phyloP scores from a whole-genome alignment of 92 coral and sea anemone genomes.

The Parazoanthus darwini region DNA sequence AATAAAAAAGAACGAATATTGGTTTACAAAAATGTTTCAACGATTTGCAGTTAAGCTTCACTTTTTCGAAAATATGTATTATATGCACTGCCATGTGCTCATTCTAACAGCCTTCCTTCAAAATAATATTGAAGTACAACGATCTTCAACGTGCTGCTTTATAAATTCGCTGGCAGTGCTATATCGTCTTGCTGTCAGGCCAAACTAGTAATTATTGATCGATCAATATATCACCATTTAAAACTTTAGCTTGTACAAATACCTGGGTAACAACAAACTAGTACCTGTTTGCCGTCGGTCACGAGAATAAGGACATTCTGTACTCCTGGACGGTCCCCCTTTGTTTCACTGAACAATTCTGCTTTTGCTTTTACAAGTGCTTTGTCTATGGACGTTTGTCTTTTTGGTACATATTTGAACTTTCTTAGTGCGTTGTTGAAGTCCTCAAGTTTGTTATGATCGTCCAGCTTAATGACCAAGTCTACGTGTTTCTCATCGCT shows the following conservation, averaged over 20 bases:
- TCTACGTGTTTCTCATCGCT: background rate
- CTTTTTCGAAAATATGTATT: no score
- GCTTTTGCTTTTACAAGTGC: background rate
- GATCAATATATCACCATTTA: background rate
- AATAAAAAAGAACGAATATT: no score
- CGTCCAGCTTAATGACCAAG: slow-evolving; percentile 1
- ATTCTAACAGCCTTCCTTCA: no score
- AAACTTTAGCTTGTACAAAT: background rate
- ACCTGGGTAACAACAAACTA: background rate
- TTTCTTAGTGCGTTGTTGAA: background rate
- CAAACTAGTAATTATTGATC: no score
- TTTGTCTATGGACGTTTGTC: background rate
- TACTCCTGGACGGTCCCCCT: slow-evolving; percentile 12
- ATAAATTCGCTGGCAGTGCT: background rate
- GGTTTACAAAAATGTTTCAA: no score
- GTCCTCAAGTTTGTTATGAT: background rate
- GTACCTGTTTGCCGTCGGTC: slow-evolving; percentile 27
- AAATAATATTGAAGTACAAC: background rate
- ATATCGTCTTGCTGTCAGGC: no score
- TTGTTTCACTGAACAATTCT: background rate
- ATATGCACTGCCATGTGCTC: no score
- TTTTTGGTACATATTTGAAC: background rate
- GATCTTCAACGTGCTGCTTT: background rate
- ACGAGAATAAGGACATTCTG: background rate
- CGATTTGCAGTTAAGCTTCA: no score